These are phyloP conservation scores for Nyctibius bracteatus DNA, from an alignment of 2,113 vertebrate genomes.

Conservation along the genomic window DNA sequence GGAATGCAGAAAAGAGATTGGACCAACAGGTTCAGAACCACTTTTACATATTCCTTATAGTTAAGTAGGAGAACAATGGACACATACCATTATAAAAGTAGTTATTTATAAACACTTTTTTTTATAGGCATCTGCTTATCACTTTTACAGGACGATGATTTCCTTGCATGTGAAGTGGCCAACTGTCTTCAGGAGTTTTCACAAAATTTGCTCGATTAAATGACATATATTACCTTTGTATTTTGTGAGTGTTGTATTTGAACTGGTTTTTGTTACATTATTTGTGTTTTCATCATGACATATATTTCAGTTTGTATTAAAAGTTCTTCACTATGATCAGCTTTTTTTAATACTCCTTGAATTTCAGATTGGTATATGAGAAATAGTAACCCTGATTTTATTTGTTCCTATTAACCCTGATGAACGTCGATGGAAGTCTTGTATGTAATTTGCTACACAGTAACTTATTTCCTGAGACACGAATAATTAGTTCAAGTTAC, in stretches of 20 bases:
- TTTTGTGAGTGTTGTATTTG: background rate
- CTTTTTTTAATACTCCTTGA: background rate
- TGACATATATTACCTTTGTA: background rate
- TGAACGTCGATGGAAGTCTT: background rate
- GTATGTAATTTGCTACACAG: background rate
- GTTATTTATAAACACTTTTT: background rate
- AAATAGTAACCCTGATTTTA: background rate
- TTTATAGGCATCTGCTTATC: background rate
- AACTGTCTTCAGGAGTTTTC: background rate
- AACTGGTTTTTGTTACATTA: background rate
- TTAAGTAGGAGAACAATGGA: constrained; percentile 53
- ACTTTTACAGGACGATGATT: background rate
- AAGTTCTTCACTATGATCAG: background rate
- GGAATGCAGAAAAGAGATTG: constrained; percentile 78
- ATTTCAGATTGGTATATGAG: background rate
- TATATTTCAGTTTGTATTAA: background rate
- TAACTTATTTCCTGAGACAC: background rate
- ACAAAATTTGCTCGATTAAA: background rate
- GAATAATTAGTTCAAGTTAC: background rate
- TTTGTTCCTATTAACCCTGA: background rate
- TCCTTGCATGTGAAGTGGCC: background rate
- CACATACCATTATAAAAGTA: background rate
- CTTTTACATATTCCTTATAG: constrained; percentile 79
- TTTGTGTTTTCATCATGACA: background rate
- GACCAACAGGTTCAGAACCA: constrained; percentile 70